Evolutionary conservation across 1,140 invertebrate species (phyloP).

Genomic region (Myzus persicae): DNA sequence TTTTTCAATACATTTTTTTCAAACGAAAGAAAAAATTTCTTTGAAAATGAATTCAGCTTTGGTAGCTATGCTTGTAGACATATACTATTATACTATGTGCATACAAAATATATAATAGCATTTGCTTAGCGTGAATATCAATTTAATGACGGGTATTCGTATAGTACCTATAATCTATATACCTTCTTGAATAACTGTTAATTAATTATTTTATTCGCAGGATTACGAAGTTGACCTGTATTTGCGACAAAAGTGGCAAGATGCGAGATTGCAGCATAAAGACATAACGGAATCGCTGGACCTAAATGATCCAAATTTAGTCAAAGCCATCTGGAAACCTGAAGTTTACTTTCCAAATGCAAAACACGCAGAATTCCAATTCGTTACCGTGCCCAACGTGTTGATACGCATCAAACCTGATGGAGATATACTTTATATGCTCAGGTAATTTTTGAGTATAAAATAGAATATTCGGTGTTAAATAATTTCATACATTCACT

Average conservation of each 20-base stretch:
- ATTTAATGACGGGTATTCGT: neutral
- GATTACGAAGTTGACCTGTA: slow-evolving; percentile 72
- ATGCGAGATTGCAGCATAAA: slow-evolving; percentile 67
- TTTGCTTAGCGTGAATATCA: neutral
- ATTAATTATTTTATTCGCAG: slow-evolving; percentile 63
- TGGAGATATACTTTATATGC: slow-evolving; percentile 73
- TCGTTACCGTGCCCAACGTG: slow-evolving; percentile 75
- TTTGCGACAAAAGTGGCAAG: slow-evolving; percentile 69
- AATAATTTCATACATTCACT: too few species aligned
- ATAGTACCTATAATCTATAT: neutral
- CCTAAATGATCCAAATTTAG: slow-evolving; percentile 69
- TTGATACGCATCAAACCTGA: slow-evolving; percentile 72
- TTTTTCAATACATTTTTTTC: neutral
- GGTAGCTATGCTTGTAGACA: too few species aligned
- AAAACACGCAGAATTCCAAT: slow-evolving; percentile 73
- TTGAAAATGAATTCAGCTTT: neutral
- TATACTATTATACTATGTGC: neutral
- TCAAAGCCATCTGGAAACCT: slow-evolving; percentile 74
- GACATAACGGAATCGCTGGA: slow-evolving; percentile 68
- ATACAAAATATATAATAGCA: neutral
- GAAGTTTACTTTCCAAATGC: slow-evolving; percentile 77
- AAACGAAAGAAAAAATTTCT: neutral
- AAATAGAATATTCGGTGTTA: neutral
- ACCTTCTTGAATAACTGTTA: neutral
- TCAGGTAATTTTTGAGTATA: slow-evolving; percentile 65